These are phyloP conservation scores for Datnioides undecimradiatus DNA, from an alignment of 2,113 vertebrate species.

Conservation along the genomic window DNA sequence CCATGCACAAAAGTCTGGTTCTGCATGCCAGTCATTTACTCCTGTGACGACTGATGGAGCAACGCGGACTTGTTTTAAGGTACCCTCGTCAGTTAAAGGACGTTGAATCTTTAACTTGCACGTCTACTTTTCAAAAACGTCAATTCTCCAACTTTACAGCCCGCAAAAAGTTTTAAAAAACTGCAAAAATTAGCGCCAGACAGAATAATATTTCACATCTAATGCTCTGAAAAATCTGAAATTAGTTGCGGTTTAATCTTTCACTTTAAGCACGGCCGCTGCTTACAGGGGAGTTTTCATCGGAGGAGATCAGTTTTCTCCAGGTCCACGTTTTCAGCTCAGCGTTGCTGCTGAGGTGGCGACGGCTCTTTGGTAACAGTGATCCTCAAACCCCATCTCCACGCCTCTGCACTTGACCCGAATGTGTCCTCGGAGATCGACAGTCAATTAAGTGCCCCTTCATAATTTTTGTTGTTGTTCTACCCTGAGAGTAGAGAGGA, in stretches of 20 bases:
- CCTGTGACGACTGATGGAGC: too few relatives aligned
- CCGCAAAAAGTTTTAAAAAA: neutral
- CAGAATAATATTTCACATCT: neutral
- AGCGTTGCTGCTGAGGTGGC: slow-evolving; percentile 33
- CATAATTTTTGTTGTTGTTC: slow-evolving; percentile 63
- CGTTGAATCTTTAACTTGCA: too few relatives aligned
- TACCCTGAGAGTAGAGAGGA: slow-evolving; percentile 77
- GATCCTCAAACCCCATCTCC: slow-evolving; percentile 54
- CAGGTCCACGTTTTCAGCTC: neutral
- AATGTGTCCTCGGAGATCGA: slow-evolving; percentile 81
- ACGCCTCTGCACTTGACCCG: slow-evolving; percentile 74
- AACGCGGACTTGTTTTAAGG: too few relatives aligned
- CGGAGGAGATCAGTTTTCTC: slow-evolving; percentile 44
- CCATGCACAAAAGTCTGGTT: too few relatives aligned
- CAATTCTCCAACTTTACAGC: neutral
- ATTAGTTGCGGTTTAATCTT: slow-evolving; percentile 3
- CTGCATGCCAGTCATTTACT: too few relatives aligned
- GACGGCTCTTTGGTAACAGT: slow-evolving; percentile 36
- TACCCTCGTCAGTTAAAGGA: too few relatives aligned
- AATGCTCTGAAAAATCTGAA: neutral
- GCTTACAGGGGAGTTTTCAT: slow-evolving; percentile 25
- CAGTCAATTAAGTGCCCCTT: slow-evolving; percentile 77
- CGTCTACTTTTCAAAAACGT: neutral
- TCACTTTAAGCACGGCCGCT: slow-evolving; percentile 29
- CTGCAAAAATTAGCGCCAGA: neutral